Evolutionary conservation across 2,888 invertebrate species (phyloP), one percentile per base, ranked within the genome.

Genomic region (Pilophorus perplexus): DNA sequence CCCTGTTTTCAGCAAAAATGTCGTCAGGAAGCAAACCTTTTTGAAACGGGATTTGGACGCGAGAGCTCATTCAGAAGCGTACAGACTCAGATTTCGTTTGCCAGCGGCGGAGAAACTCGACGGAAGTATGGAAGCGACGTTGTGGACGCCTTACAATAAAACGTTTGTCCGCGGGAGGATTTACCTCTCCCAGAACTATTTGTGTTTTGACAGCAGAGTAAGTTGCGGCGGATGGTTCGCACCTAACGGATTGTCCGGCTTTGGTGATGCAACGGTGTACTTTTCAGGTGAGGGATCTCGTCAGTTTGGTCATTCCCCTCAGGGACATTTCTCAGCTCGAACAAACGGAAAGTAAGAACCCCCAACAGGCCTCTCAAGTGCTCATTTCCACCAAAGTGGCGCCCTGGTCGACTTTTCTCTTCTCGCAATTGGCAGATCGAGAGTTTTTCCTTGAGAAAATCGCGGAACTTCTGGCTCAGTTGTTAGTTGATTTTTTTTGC

Each of bases 111-210:
- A 98, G 79, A 95, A 95, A 77, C 80, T 99, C 67, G 98, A 99
- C 78, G 98, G 98, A 0, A 88, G 89, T 46, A 90, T 92, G 62
- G 91, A 92, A 74, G 93, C 93, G 75, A 86, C 90, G 8, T 79
- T 99, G 64, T 93, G 94, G 89, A 95, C 97, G 1, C 96, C 97
- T 0, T 98, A 92, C 76, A 91, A 94, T 75, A 95, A 95, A 76
- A 85, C 86, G 71, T 88, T 91, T 75, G 89, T 90, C 66, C 85
- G 86, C 80, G 98, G 98, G 14, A 84, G 88, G 71, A 81, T 99
- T 74, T 98, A 89, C 77, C 80, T 99, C 54, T 97, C 97, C 0
- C 88, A 90, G 75, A 94, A 92, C 80, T 99, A 93, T 77, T 84
- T 97, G 74, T 98, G 98, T 77, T 99, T 97, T 77, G 90, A 91